Percentiles rank a stretch among this genome's conserved stretches.
Conservation (phyloP, 2,797 vertebrate species). For the Ctenopoma multispine region DNA sequence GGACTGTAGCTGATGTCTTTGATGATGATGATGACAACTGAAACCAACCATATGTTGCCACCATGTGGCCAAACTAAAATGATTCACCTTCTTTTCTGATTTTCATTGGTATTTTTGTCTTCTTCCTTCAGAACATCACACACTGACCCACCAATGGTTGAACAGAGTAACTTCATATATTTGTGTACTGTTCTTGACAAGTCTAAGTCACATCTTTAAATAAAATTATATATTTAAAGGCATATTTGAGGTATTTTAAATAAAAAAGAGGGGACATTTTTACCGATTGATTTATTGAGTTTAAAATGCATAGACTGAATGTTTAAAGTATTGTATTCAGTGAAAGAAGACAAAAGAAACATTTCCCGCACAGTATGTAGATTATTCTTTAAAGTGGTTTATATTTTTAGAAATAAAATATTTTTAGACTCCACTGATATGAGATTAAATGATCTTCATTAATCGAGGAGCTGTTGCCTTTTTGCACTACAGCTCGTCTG, state of each 20-base stretch:
- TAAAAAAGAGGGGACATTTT: conserved; percentile 74
- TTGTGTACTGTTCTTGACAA: conserved; percentile 67
- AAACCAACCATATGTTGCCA: conserved; percentile 73
- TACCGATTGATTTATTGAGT: conserved; percentile 41
- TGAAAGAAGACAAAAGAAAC: not conserved
- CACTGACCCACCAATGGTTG: conserved; percentile 45
- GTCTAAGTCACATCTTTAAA: conserved; percentile 49
- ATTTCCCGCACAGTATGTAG: not conserved
- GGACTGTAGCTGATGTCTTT: conserved; percentile 87
- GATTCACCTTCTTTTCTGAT: conserved; percentile 62
- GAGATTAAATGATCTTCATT: too few relatives aligned
- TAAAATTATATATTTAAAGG: conserved; percentile 59
- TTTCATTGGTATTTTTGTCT: conserved; percentile 68
- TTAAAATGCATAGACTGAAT: not conserved
- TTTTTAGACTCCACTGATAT: too few relatives aligned
- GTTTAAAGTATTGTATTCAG: not conserved
- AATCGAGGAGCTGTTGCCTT: too few relatives aligned
- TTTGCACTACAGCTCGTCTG: too few relatives aligned
- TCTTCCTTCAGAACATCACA: conserved; percentile 65
- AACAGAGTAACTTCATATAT: conserved; percentile 62
- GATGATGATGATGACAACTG: conserved; percentile 78
- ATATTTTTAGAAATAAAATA: too few relatives aligned
- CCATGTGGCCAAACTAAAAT: conserved; percentile 78
- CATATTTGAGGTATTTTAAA: conserved; percentile 66
- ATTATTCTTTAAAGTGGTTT: not conserved